Base-by-base conservation (phyloP, 2,113 vertebrate genomes). In the Poeciliopsis retropinna region DNA sequence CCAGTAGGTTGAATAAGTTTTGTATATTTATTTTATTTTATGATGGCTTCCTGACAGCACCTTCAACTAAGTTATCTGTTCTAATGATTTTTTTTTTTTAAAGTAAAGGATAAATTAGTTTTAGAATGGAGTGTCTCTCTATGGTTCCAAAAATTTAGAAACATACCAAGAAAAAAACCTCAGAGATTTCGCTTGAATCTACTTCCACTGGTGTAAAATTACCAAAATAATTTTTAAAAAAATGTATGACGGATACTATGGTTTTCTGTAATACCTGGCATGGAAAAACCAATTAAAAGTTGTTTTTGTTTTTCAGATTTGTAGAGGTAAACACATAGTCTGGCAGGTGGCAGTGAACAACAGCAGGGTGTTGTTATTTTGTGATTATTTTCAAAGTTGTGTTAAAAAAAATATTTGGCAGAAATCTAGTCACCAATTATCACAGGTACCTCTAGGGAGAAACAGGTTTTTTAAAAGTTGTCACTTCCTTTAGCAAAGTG, bases 391-490 rank as follows among this genome's bases (percentile, higher is more conserved):
- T 6, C 2, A 67, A 67, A 75, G 78, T 27, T 0, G 12, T 62
- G 64, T 44, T 44, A 60, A 69, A 69, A 66, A 68, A 66, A 65
- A 31, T 68, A 70, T 64, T 29, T 72, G 29, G 60, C 29, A 30
- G 41, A n/a, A 73, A 31, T 34, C 28, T 70, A 30, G 13, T 13
- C 39, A 41, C 70, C 60, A 17, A 22, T 44, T 78, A 75, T 76
- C 69, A 78, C 65, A 66, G 68, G 72, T 68, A 32, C 11, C 39
- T 79, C 2, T 4, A 19, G 60, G 61, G 41, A 63, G 41, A 57
- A 73, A 79, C 65, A 0, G 28, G 34, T 75, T 47, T 15, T 15
- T 27, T 29, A 70, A 64, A 12, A 65, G 80, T 67, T 6, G 47
- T 60, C 74, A 72, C 41, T 75, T 31, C 76, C 22, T 9, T 67